Conservation (phyloP, 2,113 vertebrate genomes). For the Ptilorrhoa leucosticta region DNA sequence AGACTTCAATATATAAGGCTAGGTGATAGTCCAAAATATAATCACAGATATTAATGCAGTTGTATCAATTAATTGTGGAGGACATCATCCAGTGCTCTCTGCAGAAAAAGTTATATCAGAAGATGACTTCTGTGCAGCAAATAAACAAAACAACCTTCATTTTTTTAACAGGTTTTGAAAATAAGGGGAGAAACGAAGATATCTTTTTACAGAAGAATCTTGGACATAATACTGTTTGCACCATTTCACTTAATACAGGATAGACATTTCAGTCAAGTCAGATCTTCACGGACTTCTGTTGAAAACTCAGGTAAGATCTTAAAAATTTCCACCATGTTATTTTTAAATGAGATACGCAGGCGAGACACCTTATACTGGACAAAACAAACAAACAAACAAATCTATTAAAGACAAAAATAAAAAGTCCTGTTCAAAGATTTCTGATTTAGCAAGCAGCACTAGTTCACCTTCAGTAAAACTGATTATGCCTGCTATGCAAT, state of each 20-base stretch:
- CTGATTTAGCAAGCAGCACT: not conserved
- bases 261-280: not conserved
- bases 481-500: not conserved
- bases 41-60: not conserved
- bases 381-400: not conserved
- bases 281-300: not conserved
- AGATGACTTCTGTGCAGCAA: not conserved
- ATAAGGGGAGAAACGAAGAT: not conserved
- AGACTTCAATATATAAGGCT: not conserved
- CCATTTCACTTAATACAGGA: not conserved
- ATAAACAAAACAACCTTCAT: not conserved
- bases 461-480: not conserved
- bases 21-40: not conserved
- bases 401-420: not conserved
- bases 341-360: not conserved
- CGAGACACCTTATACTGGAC: not conserved
- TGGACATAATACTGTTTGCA: not conserved
- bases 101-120: not conserved
- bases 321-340: not conserved
- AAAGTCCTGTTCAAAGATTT: not conserved
- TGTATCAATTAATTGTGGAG: not conserved
- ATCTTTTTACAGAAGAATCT: not conserved
- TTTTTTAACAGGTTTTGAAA: not conserved
- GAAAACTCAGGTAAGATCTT: not conserved
- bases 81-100: not conserved